Evolutionary conservation across 2,888 invertebrate species (phyloP), one percentile per base, ranked within the genome.

Genomic region (Synanthedon myopaeformis): DNA sequence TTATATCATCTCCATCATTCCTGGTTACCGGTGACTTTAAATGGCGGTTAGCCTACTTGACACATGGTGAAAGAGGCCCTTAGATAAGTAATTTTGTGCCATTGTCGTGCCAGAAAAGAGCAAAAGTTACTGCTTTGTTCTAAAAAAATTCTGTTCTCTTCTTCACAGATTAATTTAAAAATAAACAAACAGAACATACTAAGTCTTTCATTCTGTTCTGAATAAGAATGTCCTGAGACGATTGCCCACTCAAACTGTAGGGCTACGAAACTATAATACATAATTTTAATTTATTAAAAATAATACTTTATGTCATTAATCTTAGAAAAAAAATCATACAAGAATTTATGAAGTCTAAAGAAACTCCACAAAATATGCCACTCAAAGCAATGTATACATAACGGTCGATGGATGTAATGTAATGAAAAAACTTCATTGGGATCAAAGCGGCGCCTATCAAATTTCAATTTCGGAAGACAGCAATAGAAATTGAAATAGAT

Each of bases 401-500:
- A 45, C 13, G 6, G 45, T 45, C 45, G n/a, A 45, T 45, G 45
- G 45, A 45, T 13, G 14, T 4, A 51, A 41, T 42, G 42, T 42
- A 53, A 56, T 51, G 42, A 53, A 50, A 53, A 55, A 49, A 54
- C 54, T 48, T 41, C 53, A 49, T 48, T 41, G 35, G 35, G 23
- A 65, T 66, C 64, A 64, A 65, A 66, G 57, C 58, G 57, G 58
- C 56, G 55, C 56, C 54, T 65, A 57, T 75, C 68, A 53, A 53
- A 58, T 75, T 74, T 67, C 71, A 64, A 60, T 67, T 70, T 62
- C 56, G 58, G 60, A 58, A 61, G 64, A 72, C 68, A 57, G 58
- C 67, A 66, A 69, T 72, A 67, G 61, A 65, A 66, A 13, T 6
- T 45, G 45, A 65, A 66, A 6, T n/a, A 13, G 45, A 45, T 45